Percentiles rank a stretch among this genome's conserved stretches.
These are phyloP conservation scores for Tapera naevia DNA, from an alignment of 2,797 vertebrate genomes.

Conservation along the genomic window DNA sequence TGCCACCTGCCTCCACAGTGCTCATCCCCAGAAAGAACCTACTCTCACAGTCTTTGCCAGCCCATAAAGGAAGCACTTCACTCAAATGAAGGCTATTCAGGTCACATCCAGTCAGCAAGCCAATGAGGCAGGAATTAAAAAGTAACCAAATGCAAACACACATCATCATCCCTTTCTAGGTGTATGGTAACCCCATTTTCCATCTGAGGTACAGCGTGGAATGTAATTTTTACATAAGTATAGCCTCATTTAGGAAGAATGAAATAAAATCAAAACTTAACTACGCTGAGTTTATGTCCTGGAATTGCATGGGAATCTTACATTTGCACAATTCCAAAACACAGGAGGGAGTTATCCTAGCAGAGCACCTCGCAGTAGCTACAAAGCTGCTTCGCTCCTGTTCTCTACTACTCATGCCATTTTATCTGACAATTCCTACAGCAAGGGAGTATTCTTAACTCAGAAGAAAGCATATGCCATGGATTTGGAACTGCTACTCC, in stretches of 20 bases:
- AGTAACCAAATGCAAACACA: neutral
- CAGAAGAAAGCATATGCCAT: neutral
- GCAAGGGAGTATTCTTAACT: neutral
- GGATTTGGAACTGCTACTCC: neutral
- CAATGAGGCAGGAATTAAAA: no score
- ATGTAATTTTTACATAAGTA: neutral
- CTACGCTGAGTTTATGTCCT: accelerated
- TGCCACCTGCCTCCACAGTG: neutral
- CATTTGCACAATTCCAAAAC: neutral
- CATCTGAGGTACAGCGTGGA: neutral
- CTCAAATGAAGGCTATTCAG: neutral
- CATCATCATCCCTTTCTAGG: neutral
- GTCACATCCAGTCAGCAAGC: accelerated
- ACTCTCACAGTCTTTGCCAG: neutral
- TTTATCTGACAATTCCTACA: neutral
- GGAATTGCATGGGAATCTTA: neutral
- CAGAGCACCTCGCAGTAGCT: accelerated
- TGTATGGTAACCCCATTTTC: neutral
- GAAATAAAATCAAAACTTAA: neutral
- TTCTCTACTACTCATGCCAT: neutral
- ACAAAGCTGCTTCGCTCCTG: accelerated
- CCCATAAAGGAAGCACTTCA: neutral
- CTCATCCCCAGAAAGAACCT: neutral
- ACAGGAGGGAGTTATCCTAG: neutral
- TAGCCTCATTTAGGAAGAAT: neutral